Base-by-base conservation (phyloP, 2,113 vertebrate species). In the Platichthys flesus region DNA sequence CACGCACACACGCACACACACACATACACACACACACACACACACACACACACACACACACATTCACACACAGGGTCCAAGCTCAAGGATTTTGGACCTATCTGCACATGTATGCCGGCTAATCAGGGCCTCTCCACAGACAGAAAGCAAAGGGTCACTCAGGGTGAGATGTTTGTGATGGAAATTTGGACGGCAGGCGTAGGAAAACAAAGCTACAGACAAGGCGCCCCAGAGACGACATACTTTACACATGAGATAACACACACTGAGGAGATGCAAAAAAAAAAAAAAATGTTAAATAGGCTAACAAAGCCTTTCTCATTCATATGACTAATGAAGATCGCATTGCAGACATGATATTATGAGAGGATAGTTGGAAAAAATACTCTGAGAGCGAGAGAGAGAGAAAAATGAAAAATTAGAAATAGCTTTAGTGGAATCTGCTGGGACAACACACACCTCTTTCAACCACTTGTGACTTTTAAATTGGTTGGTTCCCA, bases 101-200 rank as follows among this genome's bases (percentile, higher is more conserved):
- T 88, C 84, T 88, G 87, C 89, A 90, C 91, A 91, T 88, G 82
- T 78, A 89, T 90, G 81, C 71, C 15, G 83, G 74, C 86, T 91
- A 89, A 92, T 89, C 87, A 91, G 92, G 82, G 83, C 71, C 84
- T 90, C 87, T 87, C 61, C 82, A 74, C 74, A 67, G 80, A 79
- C 82, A 84, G 87, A 92, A 86, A 90, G 88, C 81, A 56, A 51
- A 56, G 79, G 93, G 93, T 94, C 90, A 93, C 73, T 78, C 75
- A 60, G 92, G 92, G 88, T 91, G 87, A 94, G 78, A 93, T 85
- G 85, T 92, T 94, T 94, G 93, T 95, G 90, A 94, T 94, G 93
- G 92, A 94, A 95, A 94, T 94, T 89, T 92, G 87, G 83, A 90
- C 85, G 92, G 91, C 91, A 93, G 91, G 90, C 93, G 90, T 93